Evolutionary conservation across 2,888 invertebrate species (phyloP).

Genomic region (Leptinotarsa tumamoca): DNA sequence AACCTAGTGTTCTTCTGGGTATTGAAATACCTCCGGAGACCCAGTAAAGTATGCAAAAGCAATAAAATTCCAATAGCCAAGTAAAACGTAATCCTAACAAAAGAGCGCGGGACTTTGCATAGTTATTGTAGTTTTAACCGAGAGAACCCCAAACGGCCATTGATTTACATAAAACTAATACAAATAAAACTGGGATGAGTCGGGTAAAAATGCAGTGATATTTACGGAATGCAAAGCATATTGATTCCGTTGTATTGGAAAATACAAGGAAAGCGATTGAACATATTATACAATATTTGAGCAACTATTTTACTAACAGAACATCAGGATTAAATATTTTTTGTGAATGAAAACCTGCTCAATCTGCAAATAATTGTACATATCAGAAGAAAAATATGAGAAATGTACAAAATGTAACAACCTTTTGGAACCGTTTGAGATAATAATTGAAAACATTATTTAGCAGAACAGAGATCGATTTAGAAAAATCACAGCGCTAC

Average conservation of each 20-base stretch:
- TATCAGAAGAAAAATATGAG: too few relatives aligned
- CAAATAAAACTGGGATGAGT: slow-evolving; percentile 35
- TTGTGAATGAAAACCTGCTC: too few relatives aligned
- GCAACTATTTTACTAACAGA: background rate
- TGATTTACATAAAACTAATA: slow-evolving; percentile 49
- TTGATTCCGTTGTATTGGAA: slow-evolving; percentile 1
- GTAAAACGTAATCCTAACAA: slow-evolving; percentile 46
- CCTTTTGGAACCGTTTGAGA: too few relatives aligned
- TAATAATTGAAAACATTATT: too few relatives aligned
- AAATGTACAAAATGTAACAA: too few relatives aligned
- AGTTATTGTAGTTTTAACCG: slow-evolving; percentile 42
- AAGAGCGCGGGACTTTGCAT: slow-evolving; percentile 40
- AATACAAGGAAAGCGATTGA: background rate
- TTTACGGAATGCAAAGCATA: slow-evolving; percentile 10
- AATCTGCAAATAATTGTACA: too few relatives aligned
- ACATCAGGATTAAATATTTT: too few relatives aligned
- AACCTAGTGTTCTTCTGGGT: slow-evolving; percentile 39
- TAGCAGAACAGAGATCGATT: too few relatives aligned
- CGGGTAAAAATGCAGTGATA: slow-evolving; percentile 33
- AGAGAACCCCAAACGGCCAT: slow-evolving; percentile 38
- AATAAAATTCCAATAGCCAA: slow-evolving; percentile 48
- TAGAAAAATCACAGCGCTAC: too few relatives aligned
- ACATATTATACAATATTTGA: background rate
- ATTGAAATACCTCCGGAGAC: slow-evolving; percentile 34
- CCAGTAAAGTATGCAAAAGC: slow-evolving; percentile 44